Base-by-base conservation (phyloP, 1,140 invertebrate genomes). In the Drosophila athabasca region DNA sequence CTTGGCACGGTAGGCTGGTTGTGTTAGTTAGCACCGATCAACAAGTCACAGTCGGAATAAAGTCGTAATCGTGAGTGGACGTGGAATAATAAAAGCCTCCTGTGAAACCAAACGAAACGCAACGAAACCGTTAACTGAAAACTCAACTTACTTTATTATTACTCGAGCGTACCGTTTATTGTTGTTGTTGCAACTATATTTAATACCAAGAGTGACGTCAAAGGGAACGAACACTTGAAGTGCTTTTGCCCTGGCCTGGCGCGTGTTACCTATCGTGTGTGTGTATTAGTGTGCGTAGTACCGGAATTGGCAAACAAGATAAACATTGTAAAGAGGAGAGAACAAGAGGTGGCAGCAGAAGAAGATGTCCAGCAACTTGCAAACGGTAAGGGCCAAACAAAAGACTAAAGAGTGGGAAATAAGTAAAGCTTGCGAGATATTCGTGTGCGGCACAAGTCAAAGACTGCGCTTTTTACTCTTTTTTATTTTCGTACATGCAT, bases 301-400 rank as follows among this genome's bases (percentile, higher is more conserved):
- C 45, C 44, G 45, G 11, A 53, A 44, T 17, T 49, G 43, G 9
- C 15, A 65, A 65, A 3, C 1, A 64, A 49, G 6, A 68, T 29
- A 19, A 53, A 44, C 43, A 31, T 35, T 6, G 24, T 8, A 22
- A 22, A 22, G 7, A 64, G 22, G 3, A 52, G 54, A 65, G 48
- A 41, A 60, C 52, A 22, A 53, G 51, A 64, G 51, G 48, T 17
- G 43, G 62, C 64, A 67, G 51, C 15, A 35, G 24, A 74, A 69
- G 55, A 87, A 69, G 55, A 87, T 87, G 83, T 69, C 79, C 35
- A 76, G 24, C 49, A 76, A 69, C 62, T 71, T 87, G 64, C 83
- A 87, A 83, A 76, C 62, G 83, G 83, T 87, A 87, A 58, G 59
- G 55, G 39, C n/a, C 35, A 59, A 39, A n/a, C 11, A 39, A 41